Conservation (phyloP, 2,888 invertebrate species). For the Rhyacophila evoluta region DNA sequence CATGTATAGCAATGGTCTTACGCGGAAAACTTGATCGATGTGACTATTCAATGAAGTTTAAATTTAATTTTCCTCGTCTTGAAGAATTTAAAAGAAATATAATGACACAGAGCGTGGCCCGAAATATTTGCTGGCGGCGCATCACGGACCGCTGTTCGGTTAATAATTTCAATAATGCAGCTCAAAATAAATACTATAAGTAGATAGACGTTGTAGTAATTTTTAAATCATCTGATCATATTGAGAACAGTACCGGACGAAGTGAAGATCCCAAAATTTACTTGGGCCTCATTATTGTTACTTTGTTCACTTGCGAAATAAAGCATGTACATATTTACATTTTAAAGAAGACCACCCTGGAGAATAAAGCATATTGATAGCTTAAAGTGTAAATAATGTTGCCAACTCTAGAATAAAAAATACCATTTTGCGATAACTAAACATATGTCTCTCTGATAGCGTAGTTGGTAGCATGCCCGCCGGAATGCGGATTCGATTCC, state of each 20-base stretch:
- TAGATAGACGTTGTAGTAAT: not conserved
- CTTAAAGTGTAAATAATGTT: no score
- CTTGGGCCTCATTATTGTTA: no score
- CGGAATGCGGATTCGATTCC: no score
- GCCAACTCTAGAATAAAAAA: no score
- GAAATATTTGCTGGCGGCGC: not conserved
- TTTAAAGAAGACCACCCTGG: no score
- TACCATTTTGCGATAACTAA: no score
- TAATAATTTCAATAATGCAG: constrained; percentile 24
- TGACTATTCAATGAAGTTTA: not conserved
- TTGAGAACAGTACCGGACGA: not conserved
- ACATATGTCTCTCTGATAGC: no score
- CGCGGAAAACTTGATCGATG: not conserved
- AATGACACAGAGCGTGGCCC: not conserved
- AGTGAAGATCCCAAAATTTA: no score
- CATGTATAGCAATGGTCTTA: not conserved
- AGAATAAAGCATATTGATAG: no score
- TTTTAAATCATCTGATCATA: not conserved
- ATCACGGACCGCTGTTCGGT: not conserved
- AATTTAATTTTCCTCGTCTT: not conserved
- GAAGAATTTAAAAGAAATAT: not conserved
- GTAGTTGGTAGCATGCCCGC: no score
- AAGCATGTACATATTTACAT: no score
- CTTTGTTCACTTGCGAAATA: no score
- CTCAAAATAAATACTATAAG: constrained; percentile 5